These are phyloP conservation scores for Percopsis transmontana DNA, from an alignment of 2,113 vertebrate genomes.

Conservation along the genomic window DNA sequence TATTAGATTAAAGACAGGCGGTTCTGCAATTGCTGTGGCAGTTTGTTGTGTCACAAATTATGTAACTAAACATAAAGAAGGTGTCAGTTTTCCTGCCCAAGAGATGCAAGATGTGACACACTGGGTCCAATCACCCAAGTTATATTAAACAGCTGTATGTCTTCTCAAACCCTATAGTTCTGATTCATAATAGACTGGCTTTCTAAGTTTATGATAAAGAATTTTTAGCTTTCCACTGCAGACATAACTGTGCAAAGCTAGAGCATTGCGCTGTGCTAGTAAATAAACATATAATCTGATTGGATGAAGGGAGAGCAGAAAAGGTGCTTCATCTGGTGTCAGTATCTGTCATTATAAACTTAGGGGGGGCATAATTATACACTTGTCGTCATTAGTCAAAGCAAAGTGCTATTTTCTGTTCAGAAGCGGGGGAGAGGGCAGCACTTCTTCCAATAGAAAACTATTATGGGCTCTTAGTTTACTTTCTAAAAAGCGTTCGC, in stretches of 20 bases:
- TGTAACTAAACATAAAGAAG: no score
- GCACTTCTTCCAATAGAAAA: neutral
- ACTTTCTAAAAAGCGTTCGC: neutral
- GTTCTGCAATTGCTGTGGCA: no score
- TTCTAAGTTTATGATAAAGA: neutral
- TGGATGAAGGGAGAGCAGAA: slow-evolving; percentile 3
- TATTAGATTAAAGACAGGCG: no score
- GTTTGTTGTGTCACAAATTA: no score
- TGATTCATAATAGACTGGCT: neutral
- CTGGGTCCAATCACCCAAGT: neutral
- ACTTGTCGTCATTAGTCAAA: slow-evolving; percentile 14
- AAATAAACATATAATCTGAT: neutral
- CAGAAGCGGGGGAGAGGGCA: neutral
- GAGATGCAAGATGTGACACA: no score
- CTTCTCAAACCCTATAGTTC: slow-evolving; percentile 2
- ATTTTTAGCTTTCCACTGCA: neutral
- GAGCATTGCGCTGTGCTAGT: neutral
- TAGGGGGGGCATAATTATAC: slow-evolving; percentile 12
- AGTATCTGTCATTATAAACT: slow-evolving; percentile 18
- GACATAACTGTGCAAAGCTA: neutral
- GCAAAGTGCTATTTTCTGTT: slow-evolving; percentile 10
- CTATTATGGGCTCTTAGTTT: slow-evolving; percentile 2
- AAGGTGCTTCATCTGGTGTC: slow-evolving; percentile 28
- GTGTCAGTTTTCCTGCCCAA: no score
- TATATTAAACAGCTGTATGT: neutral